Conservation (phyloP, 2,113 vertebrate species). For the Sminthopsis crassicaudata region DNA sequence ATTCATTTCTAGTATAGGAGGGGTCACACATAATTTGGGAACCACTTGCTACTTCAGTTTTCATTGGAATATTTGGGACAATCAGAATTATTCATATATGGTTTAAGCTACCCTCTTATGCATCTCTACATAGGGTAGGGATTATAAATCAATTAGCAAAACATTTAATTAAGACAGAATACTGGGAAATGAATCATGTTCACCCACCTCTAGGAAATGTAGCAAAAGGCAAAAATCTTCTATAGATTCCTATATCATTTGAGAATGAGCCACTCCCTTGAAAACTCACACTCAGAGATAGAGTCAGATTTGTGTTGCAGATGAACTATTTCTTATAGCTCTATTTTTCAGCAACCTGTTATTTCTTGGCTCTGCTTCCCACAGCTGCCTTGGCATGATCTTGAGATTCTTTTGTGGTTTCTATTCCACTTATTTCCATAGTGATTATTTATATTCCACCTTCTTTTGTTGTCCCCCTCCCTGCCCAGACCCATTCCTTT, state of each 20-base stretch:
- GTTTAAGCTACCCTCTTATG: neutral
- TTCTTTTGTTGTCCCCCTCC: neutral
- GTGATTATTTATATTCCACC: neutral
- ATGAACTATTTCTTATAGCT: neutral
- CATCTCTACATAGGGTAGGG: neutral
- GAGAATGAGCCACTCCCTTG: neutral
- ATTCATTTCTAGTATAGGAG: neutral
- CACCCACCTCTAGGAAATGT: neutral
- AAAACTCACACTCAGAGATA: neutral
- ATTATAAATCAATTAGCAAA: neutral
- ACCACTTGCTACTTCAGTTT: neutral
- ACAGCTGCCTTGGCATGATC: neutral
- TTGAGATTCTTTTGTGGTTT: neutral
- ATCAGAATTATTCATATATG: neutral
- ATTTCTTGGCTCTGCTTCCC: neutral
- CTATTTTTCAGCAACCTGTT: neutral
- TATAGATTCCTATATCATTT: neutral
- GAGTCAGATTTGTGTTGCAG: neutral
- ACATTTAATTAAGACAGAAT: neutral
- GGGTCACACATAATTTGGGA: neutral
- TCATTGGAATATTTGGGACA: neutral
- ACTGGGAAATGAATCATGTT: neutral
- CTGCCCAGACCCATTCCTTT: neutral
- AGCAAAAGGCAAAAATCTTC: neutral
- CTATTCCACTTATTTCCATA: neutral